phyloP scores from a whole-genome alignment of 2,888 invertebrate genomes.

The Eilema griseolum region DNA sequence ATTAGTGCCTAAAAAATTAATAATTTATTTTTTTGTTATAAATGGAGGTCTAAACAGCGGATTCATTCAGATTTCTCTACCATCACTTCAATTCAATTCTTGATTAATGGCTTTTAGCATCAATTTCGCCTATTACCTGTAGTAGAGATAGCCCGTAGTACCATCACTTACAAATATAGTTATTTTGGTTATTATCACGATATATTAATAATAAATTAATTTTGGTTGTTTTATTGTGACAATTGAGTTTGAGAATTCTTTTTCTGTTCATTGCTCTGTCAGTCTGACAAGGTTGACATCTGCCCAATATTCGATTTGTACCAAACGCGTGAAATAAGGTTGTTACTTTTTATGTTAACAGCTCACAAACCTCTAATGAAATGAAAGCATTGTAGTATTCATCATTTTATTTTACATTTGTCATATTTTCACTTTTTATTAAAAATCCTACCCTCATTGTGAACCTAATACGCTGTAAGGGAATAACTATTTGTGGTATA shows the following conservation, averaged over 20 bases:
- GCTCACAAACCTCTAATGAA: background rate
- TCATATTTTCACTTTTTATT: no score
- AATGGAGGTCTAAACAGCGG: background rate
- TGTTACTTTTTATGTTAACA: background rate
- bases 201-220: no score
- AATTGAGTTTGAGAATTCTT: background rate
- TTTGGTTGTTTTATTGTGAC: background rate
- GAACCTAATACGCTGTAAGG: no score
- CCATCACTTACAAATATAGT: background rate
- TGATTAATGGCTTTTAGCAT: no score
- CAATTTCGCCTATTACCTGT: no score
- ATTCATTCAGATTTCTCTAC: background rate
- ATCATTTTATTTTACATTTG: background rate
- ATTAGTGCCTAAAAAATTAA: background rate
- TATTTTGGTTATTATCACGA: background rate
- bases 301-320: conserved; percentile 4
- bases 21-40: background rate
- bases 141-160: no score
- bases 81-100: no score
- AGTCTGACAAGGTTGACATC: background rate
- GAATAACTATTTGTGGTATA: no score
- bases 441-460: no score
- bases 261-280: background rate
- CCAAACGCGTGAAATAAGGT: background rate
- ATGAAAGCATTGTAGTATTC: background rate